Evolutionary conservation across 2,888 invertebrate genomes (phyloP).

Genomic region (Keiferia lycopersicella): DNA sequence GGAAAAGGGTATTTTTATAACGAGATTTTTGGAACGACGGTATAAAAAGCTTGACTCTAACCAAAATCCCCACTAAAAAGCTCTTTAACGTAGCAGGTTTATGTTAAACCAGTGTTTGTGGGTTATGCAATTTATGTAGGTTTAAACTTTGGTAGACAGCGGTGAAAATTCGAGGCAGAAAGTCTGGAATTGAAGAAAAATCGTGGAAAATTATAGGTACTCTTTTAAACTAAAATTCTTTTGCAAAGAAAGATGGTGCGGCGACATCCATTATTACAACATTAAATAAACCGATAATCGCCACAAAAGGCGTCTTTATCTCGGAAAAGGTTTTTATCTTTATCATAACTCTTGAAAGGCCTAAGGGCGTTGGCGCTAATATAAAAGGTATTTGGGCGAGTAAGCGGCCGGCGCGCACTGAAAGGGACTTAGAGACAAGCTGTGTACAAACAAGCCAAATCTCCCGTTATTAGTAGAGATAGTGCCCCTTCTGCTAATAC

Average conservation of each 20-base stretch:
- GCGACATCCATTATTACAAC: neutral
- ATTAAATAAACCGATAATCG: slow-evolving; percentile 9
- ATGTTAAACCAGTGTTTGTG: too few relatives aligned
- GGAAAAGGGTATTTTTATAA: neutral
- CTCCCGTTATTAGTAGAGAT: slow-evolving; percentile 32
- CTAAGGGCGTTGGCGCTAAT: slow-evolving; percentile 22
- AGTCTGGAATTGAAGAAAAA: neutral
- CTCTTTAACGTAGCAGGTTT: too few relatives aligned
- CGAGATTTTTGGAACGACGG: neutral
- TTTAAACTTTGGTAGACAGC: neutral
- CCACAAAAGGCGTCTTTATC: slow-evolving; percentile 9
- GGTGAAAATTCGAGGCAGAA: neutral
- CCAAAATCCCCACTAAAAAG: neutral
- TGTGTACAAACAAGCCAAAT: slow-evolving; percentile 31
- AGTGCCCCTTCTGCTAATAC: neutral
- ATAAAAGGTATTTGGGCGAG: slow-evolving; percentile 32
- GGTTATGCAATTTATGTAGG: neutral
- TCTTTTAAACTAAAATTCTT: neutral
- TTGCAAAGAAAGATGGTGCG: neutral
- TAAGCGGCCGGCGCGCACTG: slow-evolving; percentile 29
- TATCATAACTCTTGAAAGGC: slow-evolving; percentile 14
- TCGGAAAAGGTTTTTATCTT: slow-evolving; percentile 8
- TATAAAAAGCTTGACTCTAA: neutral
- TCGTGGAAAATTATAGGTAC: neutral
- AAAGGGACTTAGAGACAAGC: slow-evolving; percentile 30